These are phyloP conservation scores for Podarcis muralis DNA, from an alignment of 2,113 vertebrate genomes.

Conservation along the genomic window DNA sequence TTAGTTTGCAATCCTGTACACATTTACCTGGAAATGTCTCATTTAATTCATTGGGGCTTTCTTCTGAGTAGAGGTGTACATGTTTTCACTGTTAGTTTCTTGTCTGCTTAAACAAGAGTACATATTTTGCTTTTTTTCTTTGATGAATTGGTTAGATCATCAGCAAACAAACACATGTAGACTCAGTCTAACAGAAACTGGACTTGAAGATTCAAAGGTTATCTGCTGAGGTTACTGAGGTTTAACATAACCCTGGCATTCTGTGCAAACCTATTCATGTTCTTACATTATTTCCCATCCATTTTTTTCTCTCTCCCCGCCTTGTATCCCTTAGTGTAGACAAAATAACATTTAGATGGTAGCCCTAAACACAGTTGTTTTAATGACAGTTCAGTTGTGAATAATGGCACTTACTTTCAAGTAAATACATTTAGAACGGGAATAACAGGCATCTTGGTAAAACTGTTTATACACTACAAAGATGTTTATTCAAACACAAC, in stretches of 20 bases:
- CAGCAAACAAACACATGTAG: not conserved
- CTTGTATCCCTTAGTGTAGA: not conserved
- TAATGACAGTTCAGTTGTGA: not conserved
- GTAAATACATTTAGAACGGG: conserved; percentile 17
- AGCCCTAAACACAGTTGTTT: not conserved
- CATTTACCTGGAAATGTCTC: too few relatives aligned
- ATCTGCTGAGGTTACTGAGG: conserved; percentile 26
- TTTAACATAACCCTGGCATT: conserved; percentile 11
- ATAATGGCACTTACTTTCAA: not conserved
- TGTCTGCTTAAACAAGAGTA: not conserved
- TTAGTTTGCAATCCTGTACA: not conserved
- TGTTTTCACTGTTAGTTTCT: not conserved
- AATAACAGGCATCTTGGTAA: not conserved
- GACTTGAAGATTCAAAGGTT: not conserved
- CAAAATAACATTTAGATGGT: not conserved
- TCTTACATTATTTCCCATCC: not conserved
- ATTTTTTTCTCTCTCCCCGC: not conserved
- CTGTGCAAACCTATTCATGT: conserved; percentile 15
- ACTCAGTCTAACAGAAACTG: not conserved
- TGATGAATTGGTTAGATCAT: not conserved
- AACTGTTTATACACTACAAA: not conserved
- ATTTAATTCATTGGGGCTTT: not conserved
- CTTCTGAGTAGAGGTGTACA: not conserved
- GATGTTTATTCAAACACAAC: not conserved
- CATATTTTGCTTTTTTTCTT: not conserved